Base-by-base conservation (phyloP, 2,888 invertebrate genomes). In the Orgyia antiqua region DNA sequence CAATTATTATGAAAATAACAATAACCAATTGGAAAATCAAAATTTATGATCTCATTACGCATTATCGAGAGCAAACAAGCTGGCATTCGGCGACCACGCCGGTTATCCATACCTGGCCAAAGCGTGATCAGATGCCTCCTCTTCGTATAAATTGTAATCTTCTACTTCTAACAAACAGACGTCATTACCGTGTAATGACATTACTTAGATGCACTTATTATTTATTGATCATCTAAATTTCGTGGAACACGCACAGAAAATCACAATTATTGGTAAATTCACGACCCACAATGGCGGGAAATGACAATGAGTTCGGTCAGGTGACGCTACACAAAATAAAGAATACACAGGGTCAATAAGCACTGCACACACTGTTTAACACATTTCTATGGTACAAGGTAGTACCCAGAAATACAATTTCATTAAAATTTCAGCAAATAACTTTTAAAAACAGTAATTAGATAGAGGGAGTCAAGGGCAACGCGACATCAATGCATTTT, bases 281-380 rank as follows among this genome's bases (percentile, higher is more conserved):
- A 72, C 72, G 62, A 69, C 63, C 79, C 82, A 86, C 87, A 87
- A 87, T 87, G 87, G 87, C 87, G 87, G 87, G 87, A 87, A 87
- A 87, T 84, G 86, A 87, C 87, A 86, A 86, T 82, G 83, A 82
- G 75, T 62, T 63, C 77, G 65, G 84, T 86, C 86, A 86, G 86
- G 84, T 86, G 87, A 87, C 87, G 87, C 87, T 74, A 73, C 66
- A 68, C 68, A 57, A 69, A 67, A 67, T 73, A 57, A 45, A 45
- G 51, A 58, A 58, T 53, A 58, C 59, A 62, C 52, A 42, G 54
- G 42, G 39, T 36, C 37, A 47, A 36, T 39, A 50, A 39, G 42
- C 57, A 58, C 51, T 39, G 39, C 45, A 54, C 46, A 42, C 56
- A 65, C 66, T 56, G 40, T 54, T 50, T 38, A 61, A 42, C 52